Evolutionary conservation across 2,113 vertebrate species (phyloP).

Genomic region (Corythoichthys intestinalis): DNA sequence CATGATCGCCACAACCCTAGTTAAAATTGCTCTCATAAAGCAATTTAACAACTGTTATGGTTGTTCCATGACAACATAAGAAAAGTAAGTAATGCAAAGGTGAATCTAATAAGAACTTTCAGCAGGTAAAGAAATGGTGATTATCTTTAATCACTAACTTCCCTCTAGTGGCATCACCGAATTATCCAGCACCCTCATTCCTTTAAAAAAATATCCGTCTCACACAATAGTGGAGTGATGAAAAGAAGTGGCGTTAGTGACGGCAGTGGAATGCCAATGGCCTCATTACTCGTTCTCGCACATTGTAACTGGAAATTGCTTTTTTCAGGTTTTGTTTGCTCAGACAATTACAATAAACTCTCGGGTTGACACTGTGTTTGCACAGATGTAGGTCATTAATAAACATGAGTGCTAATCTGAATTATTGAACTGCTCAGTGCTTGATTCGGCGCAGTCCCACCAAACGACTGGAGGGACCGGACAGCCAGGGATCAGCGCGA

Average conservation of each 20-base stretch:
- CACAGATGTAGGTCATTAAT: conserved; percentile 99
- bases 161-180: conserved; percentile 83
- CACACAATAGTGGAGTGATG: conserved; percentile 86
- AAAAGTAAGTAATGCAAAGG: conserved; percentile 87
- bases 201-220: conserved; percentile 95
- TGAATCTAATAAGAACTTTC: conserved; percentile 86
- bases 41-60: conserved; percentile 34
- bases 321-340: conserved; percentile 99
- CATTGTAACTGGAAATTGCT: conserved; percentile 99
- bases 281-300: conserved; percentile 99
- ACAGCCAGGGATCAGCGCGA: conserved; percentile 26
- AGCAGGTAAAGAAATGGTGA: conserved; percentile 77
- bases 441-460: conserved; percentile 88
- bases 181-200: conserved; percentile 94
- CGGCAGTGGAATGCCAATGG: conserved; percentile 95
- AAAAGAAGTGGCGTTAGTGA: conserved; percentile 70
- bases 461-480: conserved; percentile 57
- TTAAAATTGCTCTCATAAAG: conserved; percentile 23
- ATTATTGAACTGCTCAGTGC: conserved; percentile 99
- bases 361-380: conserved; percentile 99
- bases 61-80: conserved; percentile 55
- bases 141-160: conserved; percentile 97
- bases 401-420: conserved; percentile 99
- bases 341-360: conserved; percentile 99
- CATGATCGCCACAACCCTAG: background rate